Percentiles rank a stretch among this genome's conserved stretches.
Evolutionary conservation across 1,140 invertebrate genomes (phyloP).

Genomic region (Triops longicaudatus): DNA sequence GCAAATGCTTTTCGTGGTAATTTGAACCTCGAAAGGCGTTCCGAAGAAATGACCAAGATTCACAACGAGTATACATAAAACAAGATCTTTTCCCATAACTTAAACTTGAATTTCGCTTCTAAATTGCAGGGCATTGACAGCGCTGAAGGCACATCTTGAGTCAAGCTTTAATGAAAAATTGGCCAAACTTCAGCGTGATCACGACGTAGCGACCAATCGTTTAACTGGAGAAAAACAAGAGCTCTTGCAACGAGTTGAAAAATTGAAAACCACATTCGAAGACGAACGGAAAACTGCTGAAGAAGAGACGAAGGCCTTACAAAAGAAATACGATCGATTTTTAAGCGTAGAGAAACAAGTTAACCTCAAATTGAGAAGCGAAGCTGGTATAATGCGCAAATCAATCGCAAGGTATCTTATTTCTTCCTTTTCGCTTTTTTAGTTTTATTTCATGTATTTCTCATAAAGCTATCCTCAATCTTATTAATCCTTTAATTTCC

Average conservation of each 20-base stretch:
- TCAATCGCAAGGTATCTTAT: constrained; percentile 16
- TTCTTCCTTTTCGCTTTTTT: background rate
- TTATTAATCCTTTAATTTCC: no score
- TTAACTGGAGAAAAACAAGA: constrained; percentile 13
- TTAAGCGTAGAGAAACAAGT: constrained; percentile 23
- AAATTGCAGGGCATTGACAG: background rate
- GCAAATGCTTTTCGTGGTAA: constrained; percentile 19
- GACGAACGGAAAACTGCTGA: constrained; percentile 13
- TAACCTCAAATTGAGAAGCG: constrained; percentile 25
- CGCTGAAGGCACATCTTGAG: background rate
- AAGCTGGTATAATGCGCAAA: constrained; percentile 23
- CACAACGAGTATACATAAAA: constrained; percentile 15
- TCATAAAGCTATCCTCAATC: no score
- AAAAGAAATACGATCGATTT: constrained; percentile 16
- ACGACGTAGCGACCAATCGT: background rate
- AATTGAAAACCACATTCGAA: constrained; percentile 13
- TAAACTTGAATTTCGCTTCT: background rate
- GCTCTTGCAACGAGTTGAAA: background rate
- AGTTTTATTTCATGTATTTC: background rate
- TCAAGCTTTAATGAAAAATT: background rate
- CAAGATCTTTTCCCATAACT: no score
- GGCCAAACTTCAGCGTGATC: background rate
- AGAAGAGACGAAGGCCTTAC: constrained; percentile 21
- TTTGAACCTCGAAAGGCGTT: background rate
- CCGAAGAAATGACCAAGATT: constrained; percentile 1